Conservation (phyloP, 2,888 invertebrate species). For the Proisotoma minuta region DNA sequence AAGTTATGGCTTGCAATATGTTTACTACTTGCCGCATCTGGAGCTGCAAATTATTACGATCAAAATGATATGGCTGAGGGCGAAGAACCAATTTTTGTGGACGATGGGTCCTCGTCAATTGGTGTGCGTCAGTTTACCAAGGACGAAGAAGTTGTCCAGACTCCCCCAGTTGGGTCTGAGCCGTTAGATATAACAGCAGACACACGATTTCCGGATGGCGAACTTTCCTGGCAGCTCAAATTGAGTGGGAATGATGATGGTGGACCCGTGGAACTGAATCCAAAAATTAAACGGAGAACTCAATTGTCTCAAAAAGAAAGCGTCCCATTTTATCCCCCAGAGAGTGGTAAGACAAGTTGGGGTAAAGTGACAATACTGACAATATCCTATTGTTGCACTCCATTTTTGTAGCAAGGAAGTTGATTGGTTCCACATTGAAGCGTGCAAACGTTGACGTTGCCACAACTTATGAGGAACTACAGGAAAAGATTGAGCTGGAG, state of each 20-base stretch:
- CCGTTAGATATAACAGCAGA: neutral
- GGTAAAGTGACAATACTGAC: neutral
- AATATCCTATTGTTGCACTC: no score
- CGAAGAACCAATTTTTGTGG: neutral
- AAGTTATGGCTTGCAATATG: no score
- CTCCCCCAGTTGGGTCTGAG: neutral
- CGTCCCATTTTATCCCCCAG: neutral
- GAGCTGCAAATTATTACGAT: neutral
- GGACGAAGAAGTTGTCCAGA: neutral
- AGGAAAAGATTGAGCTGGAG: neutral
- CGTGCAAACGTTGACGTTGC: conserved; percentile 2
- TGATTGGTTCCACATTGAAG: conserved; percentile 1
- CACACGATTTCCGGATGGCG: neutral
- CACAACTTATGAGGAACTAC: neutral
- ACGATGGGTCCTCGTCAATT: neutral
- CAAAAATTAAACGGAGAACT: neutral
- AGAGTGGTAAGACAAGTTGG: neutral
- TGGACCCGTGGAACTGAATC: neutral
- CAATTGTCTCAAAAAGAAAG: neutral
- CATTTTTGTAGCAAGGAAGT: neutral
- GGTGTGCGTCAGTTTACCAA: no score
- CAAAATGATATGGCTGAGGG: no score
- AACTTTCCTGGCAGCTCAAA: neutral
- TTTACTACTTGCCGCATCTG: no score
- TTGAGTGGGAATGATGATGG: neutral